A percentile compares a stretch with the other conserved stretches of the same genome.
Evolutionary conservation across 1,140 invertebrate species (phyloP).

Genomic region (Ericerus pela): DNA sequence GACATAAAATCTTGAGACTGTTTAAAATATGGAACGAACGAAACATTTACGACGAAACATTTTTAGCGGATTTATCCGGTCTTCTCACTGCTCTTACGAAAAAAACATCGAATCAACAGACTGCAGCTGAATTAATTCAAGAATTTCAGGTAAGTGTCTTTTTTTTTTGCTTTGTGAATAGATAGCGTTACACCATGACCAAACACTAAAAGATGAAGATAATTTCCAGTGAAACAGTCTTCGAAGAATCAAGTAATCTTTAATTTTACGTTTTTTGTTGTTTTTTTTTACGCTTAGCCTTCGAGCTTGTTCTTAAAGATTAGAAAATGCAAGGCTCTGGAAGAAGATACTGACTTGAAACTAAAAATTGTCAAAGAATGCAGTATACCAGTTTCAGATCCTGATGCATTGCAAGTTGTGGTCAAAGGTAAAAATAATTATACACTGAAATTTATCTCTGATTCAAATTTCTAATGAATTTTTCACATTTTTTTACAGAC

Average conservation of each 20-base stretch:
- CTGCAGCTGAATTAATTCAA: conserved; percentile 30
- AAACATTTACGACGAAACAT: conserved; percentile 71
- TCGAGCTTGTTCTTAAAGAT: conserved; percentile 49
- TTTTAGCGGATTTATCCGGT: conserved; percentile 65
- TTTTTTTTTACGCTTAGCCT: too few species aligned
- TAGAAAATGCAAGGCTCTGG: conserved; percentile 43
- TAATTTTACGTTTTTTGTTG: too few species aligned
- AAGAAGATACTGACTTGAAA: conserved; percentile 48
- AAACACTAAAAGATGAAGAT: not conserved
- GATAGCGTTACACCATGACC: too few species aligned
- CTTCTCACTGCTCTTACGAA: conserved; percentile 54
- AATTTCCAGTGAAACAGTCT: too few species aligned
- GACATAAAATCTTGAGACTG: conserved; percentile 67
- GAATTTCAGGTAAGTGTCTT: conserved; percentile 43
- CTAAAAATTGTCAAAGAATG: conserved; percentile 44
- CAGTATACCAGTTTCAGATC: conserved; percentile 38
- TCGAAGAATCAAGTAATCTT: too few species aligned
- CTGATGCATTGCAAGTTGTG: conserved; percentile 45
- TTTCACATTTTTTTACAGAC: conserved; percentile 38
- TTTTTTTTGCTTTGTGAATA: too few species aligned
- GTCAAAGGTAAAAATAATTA: conserved; percentile 46
- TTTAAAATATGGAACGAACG: conserved; percentile 90
- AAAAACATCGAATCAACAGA: conserved; percentile 33
- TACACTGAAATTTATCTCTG: not conserved
- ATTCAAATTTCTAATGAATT: not conserved